These are phyloP conservation scores for Tryphoninae sp. DNA, from an alignment of 2,888 invertebrate species.

Conservation along the genomic window DNA sequence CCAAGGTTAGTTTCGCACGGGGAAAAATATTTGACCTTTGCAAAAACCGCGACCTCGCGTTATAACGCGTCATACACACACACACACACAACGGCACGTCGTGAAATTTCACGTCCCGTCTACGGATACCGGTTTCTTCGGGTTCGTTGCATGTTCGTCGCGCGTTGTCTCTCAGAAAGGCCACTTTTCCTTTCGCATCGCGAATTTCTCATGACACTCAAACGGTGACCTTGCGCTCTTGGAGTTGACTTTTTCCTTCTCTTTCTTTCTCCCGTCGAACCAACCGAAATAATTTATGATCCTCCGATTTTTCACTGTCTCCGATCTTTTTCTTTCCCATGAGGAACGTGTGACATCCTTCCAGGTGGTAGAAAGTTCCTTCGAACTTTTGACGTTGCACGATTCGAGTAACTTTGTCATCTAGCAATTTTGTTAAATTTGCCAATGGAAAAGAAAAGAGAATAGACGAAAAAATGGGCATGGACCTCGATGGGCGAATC, in stretches of 20 bases:
- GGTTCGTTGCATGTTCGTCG: slow-evolving; percentile 35
- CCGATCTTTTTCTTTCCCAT: background rate
- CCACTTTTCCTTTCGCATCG: slow-evolving; percentile 11
- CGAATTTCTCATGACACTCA: slow-evolving; percentile 59
- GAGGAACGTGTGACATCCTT: background rate
- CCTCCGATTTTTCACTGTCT: too few relatives aligned
- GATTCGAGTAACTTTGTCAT: too few relatives aligned
- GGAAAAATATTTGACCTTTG: slow-evolving; percentile 28
- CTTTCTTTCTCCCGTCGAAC: background rate
- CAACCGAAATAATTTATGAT: background rate
- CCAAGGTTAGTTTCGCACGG: slow-evolving; percentile 73
- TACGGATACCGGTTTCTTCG: slow-evolving; percentile 61
- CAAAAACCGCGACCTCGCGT: slow-evolving; percentile 26
- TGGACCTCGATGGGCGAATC: slow-evolving; percentile 3
- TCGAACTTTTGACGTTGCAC: background rate
- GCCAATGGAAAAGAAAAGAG: background rate
- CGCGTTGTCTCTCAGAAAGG: slow-evolving; percentile 20
- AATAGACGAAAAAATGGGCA: slow-evolving; percentile 19
- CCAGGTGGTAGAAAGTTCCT: background rate
- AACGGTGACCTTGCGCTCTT: slow-evolving; percentile 39
- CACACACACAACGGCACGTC: slow-evolving; percentile 32
- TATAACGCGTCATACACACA: too few relatives aligned
- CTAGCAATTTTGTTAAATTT: background rate
- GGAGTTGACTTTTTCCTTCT: slow-evolving; percentile 18
- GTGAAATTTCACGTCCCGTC: slow-evolving; percentile 51